phyloP scores from a whole-genome alignment of 1,140 invertebrate genomes.

The Ooceraea biroi region DNA sequence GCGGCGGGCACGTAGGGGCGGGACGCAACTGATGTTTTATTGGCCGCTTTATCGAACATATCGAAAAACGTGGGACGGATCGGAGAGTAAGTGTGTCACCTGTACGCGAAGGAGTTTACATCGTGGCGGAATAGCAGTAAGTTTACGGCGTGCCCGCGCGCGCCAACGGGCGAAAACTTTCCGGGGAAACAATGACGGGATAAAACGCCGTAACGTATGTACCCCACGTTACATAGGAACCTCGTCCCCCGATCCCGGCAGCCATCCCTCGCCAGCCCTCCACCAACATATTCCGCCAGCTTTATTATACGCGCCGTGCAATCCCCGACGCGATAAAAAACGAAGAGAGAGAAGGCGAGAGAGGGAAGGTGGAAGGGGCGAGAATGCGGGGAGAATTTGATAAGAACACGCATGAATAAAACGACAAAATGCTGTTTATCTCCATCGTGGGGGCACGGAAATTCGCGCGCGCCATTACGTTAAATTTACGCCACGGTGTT shows the following conservation, averaged over 20 bases:
- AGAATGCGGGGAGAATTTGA: conserved; percentile 63
- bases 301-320: conserved; percentile 65
- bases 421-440: conserved; percentile 62
- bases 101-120: conserved; percentile 58
- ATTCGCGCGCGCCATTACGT: conserved; percentile 43
- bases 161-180: conserved; percentile 67
- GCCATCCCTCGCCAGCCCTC: conserved; percentile 31
- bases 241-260: conserved; percentile 17
- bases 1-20: not conserved
- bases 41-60: conserved; percentile 45
- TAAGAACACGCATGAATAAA: conserved; percentile 65
- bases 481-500: conserved; percentile 39
- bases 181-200: conserved; percentile 72
- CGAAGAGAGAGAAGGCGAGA: not conserved
- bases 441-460: not conserved
- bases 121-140: conserved; percentile 66
- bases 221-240: conserved; percentile 45
- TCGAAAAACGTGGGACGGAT: conserved; percentile 22
- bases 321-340: conserved; percentile 50
- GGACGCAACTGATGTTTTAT: conserved; percentile 50
- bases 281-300: conserved; percentile 62
- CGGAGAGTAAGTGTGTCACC: conserved; percentile 41
- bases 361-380: not conserved
- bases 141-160: conserved; percentile 66
- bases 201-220: conserved; percentile 72